Evolutionary conservation across 2,888 invertebrate species (phyloP), one percentile per base, ranked within the genome.

Genomic region (Ochlodes sylvanus): DNA sequence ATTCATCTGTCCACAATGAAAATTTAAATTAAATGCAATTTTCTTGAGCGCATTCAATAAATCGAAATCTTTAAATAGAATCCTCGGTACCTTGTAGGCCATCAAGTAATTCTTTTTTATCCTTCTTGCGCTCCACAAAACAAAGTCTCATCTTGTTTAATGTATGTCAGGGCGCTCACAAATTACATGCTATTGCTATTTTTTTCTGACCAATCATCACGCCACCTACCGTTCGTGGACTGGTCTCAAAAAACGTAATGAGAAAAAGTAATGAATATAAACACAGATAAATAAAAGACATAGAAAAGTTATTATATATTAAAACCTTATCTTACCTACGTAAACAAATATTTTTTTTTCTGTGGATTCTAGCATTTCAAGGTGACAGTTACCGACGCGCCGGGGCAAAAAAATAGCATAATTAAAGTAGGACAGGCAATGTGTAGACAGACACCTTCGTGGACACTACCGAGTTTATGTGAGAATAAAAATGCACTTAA

Each of bases 51-150:
- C 67, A 67, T 67, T 67, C 61, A 67, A 67, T 67, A 67, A 67
- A 67, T 68, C 56, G 67, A 50, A 68, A 68, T 68, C 67, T 68
- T 68, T 68, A 68, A 68, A 68, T 68, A 68, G 67, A 68, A 67
- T 54, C 47, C 60, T 55, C 67, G 42, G 60, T 42, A 50, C 54
- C 55, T 55, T 44, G 66, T 38, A 47, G 21, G 61, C 67, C 47
- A 62, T 67, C 14, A 52, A 52, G 7, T 44, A 67, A 21, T 42
- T 62, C 61, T 67, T 67, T 67, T 67, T 67, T 55, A 32, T 61
- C 38, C 44, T 21, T 47, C 67, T 34, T 38, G 44, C 50, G 54
- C 7, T 58, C 44, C 32, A 61, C 61, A 67, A 67, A 61, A 67
- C 67, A 67, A 41, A 50, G 41, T 52, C 62, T 34, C 61, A 56